phyloP scores from a whole-genome alignment of 2,888 invertebrate species.

The Ornithoptera alexandrae region DNA sequence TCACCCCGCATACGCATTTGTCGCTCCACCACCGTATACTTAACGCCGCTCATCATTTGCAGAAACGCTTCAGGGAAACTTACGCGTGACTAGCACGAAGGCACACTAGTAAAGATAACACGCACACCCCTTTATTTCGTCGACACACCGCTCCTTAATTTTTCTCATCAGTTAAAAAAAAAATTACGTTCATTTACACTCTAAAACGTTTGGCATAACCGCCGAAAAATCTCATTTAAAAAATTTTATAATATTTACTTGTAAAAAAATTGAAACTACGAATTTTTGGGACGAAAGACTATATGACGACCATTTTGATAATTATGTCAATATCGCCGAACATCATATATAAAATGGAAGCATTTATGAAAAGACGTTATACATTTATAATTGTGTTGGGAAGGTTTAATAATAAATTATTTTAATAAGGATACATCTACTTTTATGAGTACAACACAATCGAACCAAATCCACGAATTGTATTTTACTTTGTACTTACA shows the following conservation, averaged over 20 bases:
- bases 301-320: too few species aligned
- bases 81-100: conserved; percentile 79
- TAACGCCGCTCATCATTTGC: conserved; percentile 85
- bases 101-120: conserved; percentile 38
- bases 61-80: conserved; percentile 85
- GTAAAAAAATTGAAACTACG: too few species aligned
- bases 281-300: too few species aligned
- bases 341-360: background rate
- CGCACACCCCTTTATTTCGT: conserved; percentile 43
- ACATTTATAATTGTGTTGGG: background rate
- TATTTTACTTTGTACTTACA: conserved; percentile 6
- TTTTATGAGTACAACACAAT: conserved; percentile 12
- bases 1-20: conserved; percentile 68
- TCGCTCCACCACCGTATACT: conserved; percentile 79
- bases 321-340: too few species aligned
- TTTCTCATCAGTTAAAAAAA: background rate
- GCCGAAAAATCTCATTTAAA: background rate
- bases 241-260: background rate
- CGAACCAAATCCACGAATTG: background rate
- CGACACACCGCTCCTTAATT: conserved; percentile 47
- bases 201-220: background rate
- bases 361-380: conserved; percentile 26
- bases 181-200: background rate
- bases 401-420: conserved; percentile 7
- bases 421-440: background rate